These are phyloP conservation scores for Mystacides longicornis DNA, from an alignment of 2,888 invertebrate species.

Conservation along the genomic window DNA sequence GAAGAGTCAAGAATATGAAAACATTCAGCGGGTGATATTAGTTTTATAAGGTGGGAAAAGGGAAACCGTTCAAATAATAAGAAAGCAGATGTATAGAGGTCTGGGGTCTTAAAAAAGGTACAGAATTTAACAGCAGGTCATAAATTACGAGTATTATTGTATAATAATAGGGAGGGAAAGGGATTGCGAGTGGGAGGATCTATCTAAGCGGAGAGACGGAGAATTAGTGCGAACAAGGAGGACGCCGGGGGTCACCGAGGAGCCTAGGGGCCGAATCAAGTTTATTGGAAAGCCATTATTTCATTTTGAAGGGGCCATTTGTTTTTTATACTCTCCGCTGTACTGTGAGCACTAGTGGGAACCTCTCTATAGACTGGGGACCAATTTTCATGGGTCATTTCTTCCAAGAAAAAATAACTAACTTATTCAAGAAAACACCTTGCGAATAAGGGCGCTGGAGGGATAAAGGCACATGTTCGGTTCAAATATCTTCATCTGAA, in stretches of 20 bases:
- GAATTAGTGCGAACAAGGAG: slow-evolving; percentile 4
- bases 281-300: slow-evolving; percentile 26
- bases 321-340: slow-evolving; percentile 19
- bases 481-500: too few relatives aligned
- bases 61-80: not conserved
- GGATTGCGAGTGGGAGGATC: not conserved
- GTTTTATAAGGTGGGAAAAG: not conserved
- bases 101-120: not conserved
- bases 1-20: too few relatives aligned
- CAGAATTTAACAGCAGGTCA: slow-evolving; percentile 11
- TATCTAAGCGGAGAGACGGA: not conserved
- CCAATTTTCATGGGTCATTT: slow-evolving; percentile 53
- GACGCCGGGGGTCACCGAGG: not conserved
- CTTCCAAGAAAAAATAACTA: slow-evolving; percentile 48
- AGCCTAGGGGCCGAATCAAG: slow-evolving; percentile 14
- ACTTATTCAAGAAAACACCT: slow-evolving; percentile 2
- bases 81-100: slow-evolving; percentile 1
- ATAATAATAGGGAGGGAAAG: not conserved
- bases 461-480: too few relatives aligned
- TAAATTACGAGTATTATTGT: slow-evolving; percentile 8
- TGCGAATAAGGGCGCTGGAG: not conserved
- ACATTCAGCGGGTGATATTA: too few relatives aligned
- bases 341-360: not conserved
- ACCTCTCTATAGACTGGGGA: not conserved
- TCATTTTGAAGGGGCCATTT: slow-evolving; percentile 22